Conservation (phyloP, 1,140 invertebrate genomes). For the Bradysia coprophila region DNA sequence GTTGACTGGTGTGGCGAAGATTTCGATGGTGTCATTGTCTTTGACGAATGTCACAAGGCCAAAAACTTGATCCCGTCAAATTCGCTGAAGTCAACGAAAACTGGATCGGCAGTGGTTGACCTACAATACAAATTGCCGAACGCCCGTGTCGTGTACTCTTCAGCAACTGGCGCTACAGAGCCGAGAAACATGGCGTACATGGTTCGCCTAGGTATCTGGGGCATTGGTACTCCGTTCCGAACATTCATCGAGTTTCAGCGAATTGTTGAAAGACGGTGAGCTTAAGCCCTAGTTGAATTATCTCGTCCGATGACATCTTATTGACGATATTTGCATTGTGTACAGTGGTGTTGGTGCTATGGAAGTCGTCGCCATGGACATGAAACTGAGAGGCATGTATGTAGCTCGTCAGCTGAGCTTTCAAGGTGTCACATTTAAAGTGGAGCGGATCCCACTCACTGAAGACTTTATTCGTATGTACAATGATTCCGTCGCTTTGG, state of each 20-base stretch:
- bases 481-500: constrained; percentile 75
- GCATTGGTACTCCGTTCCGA: constrained; percentile 75
- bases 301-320: neutral
- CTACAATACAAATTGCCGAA: constrained; percentile 81
- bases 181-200: constrained; percentile 97
- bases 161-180: constrained; percentile 89
- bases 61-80: constrained; percentile 90
- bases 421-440: constrained; percentile 78
- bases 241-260: constrained; percentile 87
- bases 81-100: constrained; percentile 73
- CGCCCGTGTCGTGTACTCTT: constrained; percentile 87
- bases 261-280: constrained; percentile 68
- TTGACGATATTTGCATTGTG: constrained; percentile 15
- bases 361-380: constrained; percentile 98
- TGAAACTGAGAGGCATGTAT: constrained; percentile 94
- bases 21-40: constrained; percentile 84
- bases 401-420: constrained; percentile 93
- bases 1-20: constrained; percentile 89
- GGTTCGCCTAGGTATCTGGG: constrained; percentile 91
- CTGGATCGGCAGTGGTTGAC: constrained; percentile 75
- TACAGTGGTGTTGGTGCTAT: constrained; percentile 80
- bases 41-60: constrained; percentile 96
- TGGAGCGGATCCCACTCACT: constrained; percentile 82
- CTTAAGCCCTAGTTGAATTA: constrained; percentile 14
- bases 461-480: constrained; percentile 74